phyloP scores from a whole-genome alignment of 2,797 vertebrate species.

The Loris lydekkerianus region DNA sequence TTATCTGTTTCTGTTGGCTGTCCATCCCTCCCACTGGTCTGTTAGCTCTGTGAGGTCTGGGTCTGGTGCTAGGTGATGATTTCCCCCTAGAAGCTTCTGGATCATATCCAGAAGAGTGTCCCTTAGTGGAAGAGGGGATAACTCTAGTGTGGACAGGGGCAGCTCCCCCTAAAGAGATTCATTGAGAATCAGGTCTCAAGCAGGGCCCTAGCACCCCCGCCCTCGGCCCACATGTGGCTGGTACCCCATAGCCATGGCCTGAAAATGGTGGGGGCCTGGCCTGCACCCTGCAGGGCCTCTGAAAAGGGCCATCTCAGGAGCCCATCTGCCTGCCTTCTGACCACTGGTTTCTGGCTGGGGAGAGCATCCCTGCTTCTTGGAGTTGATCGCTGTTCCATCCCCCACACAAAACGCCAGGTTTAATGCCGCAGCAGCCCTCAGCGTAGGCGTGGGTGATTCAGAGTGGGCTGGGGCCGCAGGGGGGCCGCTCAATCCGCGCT shows the following conservation, averaged over 20 bases:
- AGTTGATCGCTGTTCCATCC: not conserved
- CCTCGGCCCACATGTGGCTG: fast-evolving
- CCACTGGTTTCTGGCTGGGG: not conserved
- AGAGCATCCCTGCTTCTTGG: fast-evolving
- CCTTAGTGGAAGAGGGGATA: not conserved
- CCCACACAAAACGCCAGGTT: not conserved
- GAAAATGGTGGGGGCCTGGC: too few relatives aligned
- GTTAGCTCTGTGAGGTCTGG: not conserved
- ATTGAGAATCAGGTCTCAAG: not conserved
- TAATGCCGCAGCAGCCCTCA: not conserved
- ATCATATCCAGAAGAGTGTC: not conserved
- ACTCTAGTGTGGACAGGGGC: not conserved
- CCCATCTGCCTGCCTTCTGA: not conserved
- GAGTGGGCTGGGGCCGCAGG: not conserved
- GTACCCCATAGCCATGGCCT: not conserved
- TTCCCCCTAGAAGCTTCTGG: not conserved
- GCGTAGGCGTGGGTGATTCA: not conserved
- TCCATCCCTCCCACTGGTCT: not conserved
- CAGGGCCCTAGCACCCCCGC: not conserved
- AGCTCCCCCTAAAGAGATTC: not conserved
- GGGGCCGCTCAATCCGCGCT: not conserved
- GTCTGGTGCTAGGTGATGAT: not conserved
- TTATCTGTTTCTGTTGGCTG: not conserved
- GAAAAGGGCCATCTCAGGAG: not conserved
- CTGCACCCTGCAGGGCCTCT: not conserved